A percentile compares a stretch with the other conserved stretches of the same genome.
Evolutionary conservation across 92 coral and sea anemone genomes (phyloP).

Genomic region (Zoanthus gigantus): DNA sequence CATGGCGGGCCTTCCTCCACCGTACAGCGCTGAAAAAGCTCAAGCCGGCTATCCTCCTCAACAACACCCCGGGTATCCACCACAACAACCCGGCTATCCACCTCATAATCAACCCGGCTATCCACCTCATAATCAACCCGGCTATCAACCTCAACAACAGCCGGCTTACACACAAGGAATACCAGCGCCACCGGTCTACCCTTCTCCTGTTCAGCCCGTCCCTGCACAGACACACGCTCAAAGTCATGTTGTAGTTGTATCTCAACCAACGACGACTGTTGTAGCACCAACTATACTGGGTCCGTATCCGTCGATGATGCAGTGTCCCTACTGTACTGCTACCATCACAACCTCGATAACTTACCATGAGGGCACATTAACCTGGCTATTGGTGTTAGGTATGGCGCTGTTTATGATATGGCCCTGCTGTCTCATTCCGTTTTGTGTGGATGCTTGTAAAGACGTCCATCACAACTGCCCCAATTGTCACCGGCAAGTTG

Average conservation of each 20-base stretch:
- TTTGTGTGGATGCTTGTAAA: conserved; percentile 65
- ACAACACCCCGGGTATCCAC: conserved; percentile 3
- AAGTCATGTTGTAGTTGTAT: conserved; percentile 4
- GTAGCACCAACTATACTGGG: conserved; percentile 44
- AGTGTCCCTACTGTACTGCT: conserved; percentile 62
- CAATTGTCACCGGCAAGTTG: conserved; percentile 60
- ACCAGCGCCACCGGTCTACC: conserved; percentile 29
- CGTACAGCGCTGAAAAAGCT: conserved; percentile 1
- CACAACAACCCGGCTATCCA: not conserved
- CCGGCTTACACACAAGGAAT: conserved; percentile 1
- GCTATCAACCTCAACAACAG: conserved; percentile 24
- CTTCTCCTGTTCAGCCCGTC: not conserved
- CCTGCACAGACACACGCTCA: conserved; percentile 11
- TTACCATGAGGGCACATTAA: conserved; percentile 59
- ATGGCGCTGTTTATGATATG: conserved; percentile 11
- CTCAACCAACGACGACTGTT: conserved; percentile 44
- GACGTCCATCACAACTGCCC: conserved; percentile 65
- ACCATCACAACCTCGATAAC: conserved; percentile 55
- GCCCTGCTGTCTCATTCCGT: conserved; percentile 64
- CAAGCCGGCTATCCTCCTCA: conserved; percentile 29
- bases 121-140: not conserved
- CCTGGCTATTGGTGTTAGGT: conserved; percentile 47
- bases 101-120: not conserved
- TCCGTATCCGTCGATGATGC: conserved; percentile 56
- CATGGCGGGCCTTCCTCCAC: conserved; percentile 45